Evolutionary conservation across 2,797 vertebrate species (phyloP).

Genomic region (Margarornis squamiger): DNA sequence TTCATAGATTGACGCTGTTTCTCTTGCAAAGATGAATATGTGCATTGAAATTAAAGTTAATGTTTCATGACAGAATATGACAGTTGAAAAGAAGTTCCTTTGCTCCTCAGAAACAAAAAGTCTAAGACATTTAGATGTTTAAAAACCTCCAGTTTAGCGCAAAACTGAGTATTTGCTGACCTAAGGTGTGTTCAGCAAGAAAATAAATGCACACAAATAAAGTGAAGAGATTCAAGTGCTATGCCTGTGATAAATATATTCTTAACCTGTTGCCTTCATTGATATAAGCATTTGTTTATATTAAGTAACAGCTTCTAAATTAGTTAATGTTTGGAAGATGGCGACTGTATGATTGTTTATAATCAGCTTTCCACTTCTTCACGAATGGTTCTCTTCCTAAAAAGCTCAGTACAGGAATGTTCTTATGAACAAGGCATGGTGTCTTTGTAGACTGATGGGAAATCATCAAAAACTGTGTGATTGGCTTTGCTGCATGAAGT

Average conservation of each 20-base stretch:
- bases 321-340: conserved; percentile 16
- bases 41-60: conserved; percentile 24
- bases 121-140: neutral
- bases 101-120: conserved; percentile 32
- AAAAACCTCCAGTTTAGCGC: neutral
- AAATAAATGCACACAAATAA: neutral
- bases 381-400: neutral
- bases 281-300: neutral
- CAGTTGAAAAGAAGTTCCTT: neutral
- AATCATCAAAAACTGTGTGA: neutral
- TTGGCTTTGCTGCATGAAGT: neutral
- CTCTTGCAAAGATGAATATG: neutral
- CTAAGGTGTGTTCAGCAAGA: conserved; percentile 1
- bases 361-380: conserved; percentile 12
- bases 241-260: neutral
- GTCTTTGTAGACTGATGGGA: neutral
- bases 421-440: neutral
- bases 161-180: neutral
- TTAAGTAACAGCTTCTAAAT: conserved; percentile 8
- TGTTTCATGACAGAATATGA: neutral
- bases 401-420: neutral
- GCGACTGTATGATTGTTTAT: neutral
- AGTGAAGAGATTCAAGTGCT: conserved; percentile 23
- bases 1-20: conserved; percentile 2
- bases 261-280: neutral